Evolutionary conservation across 2,797 vertebrate species (phyloP), one percentile per base, ranked within the genome.

Genomic region (Alectoris magna): DNA sequence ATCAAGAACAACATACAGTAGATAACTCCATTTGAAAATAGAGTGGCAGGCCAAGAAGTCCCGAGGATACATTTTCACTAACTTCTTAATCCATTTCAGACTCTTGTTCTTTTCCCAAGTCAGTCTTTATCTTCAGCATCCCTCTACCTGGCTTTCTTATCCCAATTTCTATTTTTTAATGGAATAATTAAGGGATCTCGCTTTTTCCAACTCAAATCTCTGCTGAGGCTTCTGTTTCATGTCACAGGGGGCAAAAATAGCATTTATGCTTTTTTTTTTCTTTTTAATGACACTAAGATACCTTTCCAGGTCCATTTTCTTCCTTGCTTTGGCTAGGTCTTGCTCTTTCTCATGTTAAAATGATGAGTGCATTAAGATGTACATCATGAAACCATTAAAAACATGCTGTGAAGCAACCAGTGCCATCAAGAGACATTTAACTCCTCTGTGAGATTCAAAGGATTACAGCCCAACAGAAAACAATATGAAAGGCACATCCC

Each of bases 21-120:
- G 91, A 96, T 96, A 96, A 97, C 91, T 97, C 95, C 90, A 96
- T 94, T 96, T 96, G 81, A 95, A 97, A 97, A 95, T 72, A 95
- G 94, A 95, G 91, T 94, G 94, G 91, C 94, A 96, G 94, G 95
- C 88, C 92, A 91, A 95, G 86, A 92, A 96, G 94, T 97, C 93
- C 93, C 39, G 84, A 87, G 93, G 93, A 95, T 94, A 96, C 94
- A 93, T 96, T 97, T 94, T 93, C 75, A 63, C 93, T 91, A 94
- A 95, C 95, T 96, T 94, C 93, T 89, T 93, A 93, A 95, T 94
- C 90, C 93, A 89, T 96, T 96, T 91, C 95, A 94, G 82, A 68
- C 62, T 94, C 91, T 55, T 38, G 51, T 53, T 87, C 94, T 94
- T 94, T 91, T 93, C 88, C 92, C 91, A 80, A 94, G 90, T 87